Percentiles rank a stretch among this genome's conserved stretches.
phyloP scores from a whole-genome alignment of 2,797 vertebrate species.

The Malacoraja senta region DNA sequence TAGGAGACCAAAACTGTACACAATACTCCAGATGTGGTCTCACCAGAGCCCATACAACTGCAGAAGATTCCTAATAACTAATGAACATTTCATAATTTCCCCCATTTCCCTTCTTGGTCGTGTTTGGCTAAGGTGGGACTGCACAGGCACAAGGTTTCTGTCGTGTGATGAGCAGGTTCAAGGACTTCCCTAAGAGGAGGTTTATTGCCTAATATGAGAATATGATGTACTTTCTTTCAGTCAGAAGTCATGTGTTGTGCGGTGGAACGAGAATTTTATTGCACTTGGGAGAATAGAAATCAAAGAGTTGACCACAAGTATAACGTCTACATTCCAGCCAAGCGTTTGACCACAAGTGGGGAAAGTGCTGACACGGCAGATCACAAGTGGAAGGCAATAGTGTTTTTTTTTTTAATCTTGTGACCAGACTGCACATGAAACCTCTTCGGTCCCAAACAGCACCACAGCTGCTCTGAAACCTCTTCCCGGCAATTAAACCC shows the following conservation, averaged over 20 bases:
- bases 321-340: neutral
- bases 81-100: too few relatives aligned
- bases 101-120: neutral
- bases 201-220: constrained; percentile 7
- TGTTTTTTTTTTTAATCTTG: neutral
- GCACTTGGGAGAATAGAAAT: neutral
- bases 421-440: constrained; percentile 13
- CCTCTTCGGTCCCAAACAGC: neutral
- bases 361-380: constrained; percentile 1
- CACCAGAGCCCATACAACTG: too few relatives aligned
- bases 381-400: neutral
- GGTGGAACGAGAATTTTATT: neutral
- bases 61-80: too few relatives aligned
- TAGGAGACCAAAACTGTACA: too few relatives aligned
- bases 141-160: neutral
- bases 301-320: constrained; percentile 24
- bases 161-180: too few relatives aligned
- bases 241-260: constrained; percentile 22
- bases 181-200: neutral
- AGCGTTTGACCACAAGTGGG: neutral
- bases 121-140: neutral
- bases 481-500: neutral
- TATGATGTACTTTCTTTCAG: neutral
- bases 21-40: too few relatives aligned
- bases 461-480: neutral